Evolutionary conservation across 1,140 invertebrate species (phyloP), one percentile per base, ranked within the genome.

Genomic region (Drosophila lini): DNA sequence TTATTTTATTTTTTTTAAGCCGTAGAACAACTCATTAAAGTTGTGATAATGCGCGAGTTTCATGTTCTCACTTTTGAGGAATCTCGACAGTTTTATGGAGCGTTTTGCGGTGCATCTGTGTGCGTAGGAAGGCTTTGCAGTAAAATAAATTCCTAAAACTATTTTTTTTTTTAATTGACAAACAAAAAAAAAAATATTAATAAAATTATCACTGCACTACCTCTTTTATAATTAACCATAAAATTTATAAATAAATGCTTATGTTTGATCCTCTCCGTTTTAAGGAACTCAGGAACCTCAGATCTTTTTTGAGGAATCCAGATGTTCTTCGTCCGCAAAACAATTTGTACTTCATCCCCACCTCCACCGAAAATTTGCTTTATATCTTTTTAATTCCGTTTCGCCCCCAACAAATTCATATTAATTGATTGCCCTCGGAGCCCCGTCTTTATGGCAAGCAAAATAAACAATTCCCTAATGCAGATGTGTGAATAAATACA

Each of bases 21-120:
- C 68, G 53, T 78, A 64, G 53, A 61, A 68, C 48, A 55, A 80
- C 78, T 85, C 74, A 85, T 86, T 86, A 85, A 85, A 86, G 75
- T 86, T 85, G 78, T 79, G 75, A 85, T 85, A 85, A 81, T 81
- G 80, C 71, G 65, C 76, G 80, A 42, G 56, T 76, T 76, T 76
- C 59, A 63, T 78, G 75, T 76, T 79, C 65, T 76, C 76, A 75
- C 65, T 60, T 75, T 57, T 57, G 60, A 61, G 44, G 42, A 77
- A 64, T 65, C 62, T 78, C 70, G 47, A 84, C 74, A 63, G 22
- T 78, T 84, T 85, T 84, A 75, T 79, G 59, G 58, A 79, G 44
- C 38, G 47, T 62, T 78, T 55, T 44, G 61, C 48, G 36, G 25
- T 28, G 22, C 10, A 11, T 38, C 8, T 25, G 15, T 8, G 11